A percentile compares a stretch with the other conserved stretches of the same genome.
phyloP scores from a whole-genome alignment of 53 echinoderm and acorn worm species.

The Paelopatides confundens region DNA sequence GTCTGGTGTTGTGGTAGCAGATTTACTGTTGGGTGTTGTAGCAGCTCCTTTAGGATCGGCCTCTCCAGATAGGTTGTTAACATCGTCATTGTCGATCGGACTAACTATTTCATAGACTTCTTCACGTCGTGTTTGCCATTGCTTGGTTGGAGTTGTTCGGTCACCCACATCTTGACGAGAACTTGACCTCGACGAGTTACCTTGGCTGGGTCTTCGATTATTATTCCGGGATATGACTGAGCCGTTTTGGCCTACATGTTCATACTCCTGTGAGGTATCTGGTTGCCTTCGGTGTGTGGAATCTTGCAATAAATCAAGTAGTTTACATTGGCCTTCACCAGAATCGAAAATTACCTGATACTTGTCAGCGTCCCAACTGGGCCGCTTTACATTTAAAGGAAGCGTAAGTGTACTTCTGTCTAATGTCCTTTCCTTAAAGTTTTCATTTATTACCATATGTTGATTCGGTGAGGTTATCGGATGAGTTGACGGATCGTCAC shows the following conservation, averaged over 20 bases:
- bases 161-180: not conserved
- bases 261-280: not conserved
- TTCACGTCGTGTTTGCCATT: not conserved
- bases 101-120: slow-evolving; percentile 27
- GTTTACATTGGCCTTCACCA: slow-evolving; percentile 15
- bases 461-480: not conserved
- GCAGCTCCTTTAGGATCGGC: not conserved
- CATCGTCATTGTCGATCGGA: slow-evolving; percentile 1
- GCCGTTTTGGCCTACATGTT: not conserved
- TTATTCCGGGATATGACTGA: slow-evolving; percentile 17
- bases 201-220: not conserved
- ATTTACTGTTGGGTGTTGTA: not conserved
- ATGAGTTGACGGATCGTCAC: not conserved
- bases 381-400: slow-evolving; percentile 22
- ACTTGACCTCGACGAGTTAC: not conserved
- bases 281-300: not conserved
- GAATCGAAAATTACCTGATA: slow-evolving; percentile 29
- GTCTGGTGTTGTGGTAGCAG: not conserved
- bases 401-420: slow-evolving; percentile 32
- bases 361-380: slow-evolving; percentile 36
- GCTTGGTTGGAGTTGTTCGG: not conserved
- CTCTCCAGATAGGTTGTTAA: not conserved
- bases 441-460: not conserved
- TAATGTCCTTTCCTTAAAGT: slow-evolving; percentile 21
- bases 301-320: slow-evolving; percentile 29